Base-by-base conservation (phyloP, 2,113 vertebrate genomes). In the Tamias sibiricus region DNA sequence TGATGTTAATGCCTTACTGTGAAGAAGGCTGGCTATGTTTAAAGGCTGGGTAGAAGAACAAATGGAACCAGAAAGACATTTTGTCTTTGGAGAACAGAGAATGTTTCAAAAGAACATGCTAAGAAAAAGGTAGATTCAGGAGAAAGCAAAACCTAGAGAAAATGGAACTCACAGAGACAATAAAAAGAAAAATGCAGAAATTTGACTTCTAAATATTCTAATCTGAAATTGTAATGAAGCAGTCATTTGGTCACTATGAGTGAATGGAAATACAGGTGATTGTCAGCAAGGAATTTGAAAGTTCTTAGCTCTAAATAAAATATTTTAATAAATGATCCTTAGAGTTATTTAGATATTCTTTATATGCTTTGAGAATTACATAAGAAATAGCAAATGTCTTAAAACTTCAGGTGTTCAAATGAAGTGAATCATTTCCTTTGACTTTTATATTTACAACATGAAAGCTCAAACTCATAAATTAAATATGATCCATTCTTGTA, bases 401-500 rank as follows among this genome's bases (percentile, higher is more conserved):
- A 77, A 47, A 54, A 68, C 44, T 86, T 54, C 4, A 76, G 20
- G 11, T 87, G 16, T 80, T 80, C 22, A 76, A 47, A 16, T 83
- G 22, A 84, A 79, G 9, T 19, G 37, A 72, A 52, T 68, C 35
- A 82, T 72, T 94, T 72, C 22, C 80, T 76, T 96, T 88, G 17
- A 42, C 32, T 54, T 95, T 81, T 59, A 81, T 80, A 75, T 90
- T 95, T 82, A 95, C 40, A 94, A 1, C 32, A 90, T 82, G 64
- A 94, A 88, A 96, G 22, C 7, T 94, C 54, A 84, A 54, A 3
- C 75, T 89, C 16, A 59, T 42, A 72, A 82, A 71, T 87, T 96
- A 95, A 94, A 91, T 82, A n/a, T 79, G 95, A 82, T 44, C 74
- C 35, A 66, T 74, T 93, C 30, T 66, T 86, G 17, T 68, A n/a